Conservation (phyloP, 2,797 vertebrate genomes). For the Typhlichthys eigenmanni region DNA sequence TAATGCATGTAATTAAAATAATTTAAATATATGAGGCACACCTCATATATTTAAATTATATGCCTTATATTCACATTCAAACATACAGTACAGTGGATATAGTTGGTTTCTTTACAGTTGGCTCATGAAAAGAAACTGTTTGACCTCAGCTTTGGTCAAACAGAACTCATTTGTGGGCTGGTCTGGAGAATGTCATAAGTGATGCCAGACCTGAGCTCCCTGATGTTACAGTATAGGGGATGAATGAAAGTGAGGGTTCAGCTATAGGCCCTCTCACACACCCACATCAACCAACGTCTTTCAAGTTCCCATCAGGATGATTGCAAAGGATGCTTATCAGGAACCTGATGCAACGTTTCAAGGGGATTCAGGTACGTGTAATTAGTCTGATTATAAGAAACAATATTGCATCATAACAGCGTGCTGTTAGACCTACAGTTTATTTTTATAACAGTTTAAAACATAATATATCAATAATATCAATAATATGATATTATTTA, state of each 20-base stretch:
- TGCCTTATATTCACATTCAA: no score
- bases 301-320: slow-evolving; percentile 70
- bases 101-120: no score
- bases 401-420: no score
- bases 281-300: slow-evolving; percentile 68
- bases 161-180: slow-evolving; percentile 80
- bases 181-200: slow-evolving; percentile 78
- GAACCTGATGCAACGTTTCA: slow-evolving; percentile 34
- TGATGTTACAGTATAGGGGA: slow-evolving; percentile 67
- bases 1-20: no score
- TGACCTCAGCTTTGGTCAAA: slow-evolving; percentile 76
- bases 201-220: slow-evolving; percentile 71
- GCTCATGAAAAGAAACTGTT: slow-evolving; percentile 60
- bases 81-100: no score
- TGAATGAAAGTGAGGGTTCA: slow-evolving; percentile 73
- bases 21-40: slow-evolving; percentile 45
- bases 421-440: no score
- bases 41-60: no score
- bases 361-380: slow-evolving; percentile 27
- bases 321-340: slow-evolving; percentile 46
- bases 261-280: slow-evolving; percentile 68
- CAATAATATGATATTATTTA: no score
- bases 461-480: no score
- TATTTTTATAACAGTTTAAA: no score
- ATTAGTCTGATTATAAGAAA: slow-evolving; percentile 26